Evolutionary conservation across 2,888 invertebrate genomes (phyloP), one percentile per base, ranked within the genome.

Genomic region (Lasius platythorax): DNA sequence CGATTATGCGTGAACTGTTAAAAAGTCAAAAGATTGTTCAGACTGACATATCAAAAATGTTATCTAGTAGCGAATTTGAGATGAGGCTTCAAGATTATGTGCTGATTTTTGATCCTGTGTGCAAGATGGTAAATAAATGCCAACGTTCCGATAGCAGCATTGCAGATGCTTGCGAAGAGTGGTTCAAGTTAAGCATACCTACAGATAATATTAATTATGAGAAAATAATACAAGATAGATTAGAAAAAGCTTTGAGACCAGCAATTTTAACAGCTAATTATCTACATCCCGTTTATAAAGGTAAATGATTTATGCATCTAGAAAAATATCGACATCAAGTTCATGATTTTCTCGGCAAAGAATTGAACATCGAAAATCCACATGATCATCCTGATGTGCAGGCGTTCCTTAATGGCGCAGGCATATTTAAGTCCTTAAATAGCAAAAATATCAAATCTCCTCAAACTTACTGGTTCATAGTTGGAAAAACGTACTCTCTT

Each of bases 131-230:
- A 40, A 43, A 43, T 8, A 5, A 8, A 8, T 67, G 67, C 15
- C 67, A 67, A 43, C 11, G 23, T 5, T 43, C 43, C 43, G 15
- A 67, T 12, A 5, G 12, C n/a, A 43, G 43, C 15, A 66, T 66
- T 6, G 66, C 67, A 43, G 67, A 67, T 46, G 43, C 67, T 15
- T 40, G n/a, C 23, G 43, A 67, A 43, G 28, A 67, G 23, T 67
- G 67, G 43, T 15, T 23, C 8, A 67, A 67, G 23, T 15, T 43
- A 67, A 28, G 23, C 23, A 43, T 67, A 23, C 15, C 8, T 23
- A 28, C 43, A 5, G 43, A 67, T 43, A 28, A 67, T 15, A 15
- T 43, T 6, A 9, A 23, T 43, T 67, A 28, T 3, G 15, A 56
- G 12, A n/a, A 28, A 67, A 40, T 8, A 6, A 3, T 67, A 0